Evolutionary conservation across 2,888 invertebrate genomes (phyloP), one percentile per base, ranked within the genome.

Genomic region (Volucella inflata): DNA sequence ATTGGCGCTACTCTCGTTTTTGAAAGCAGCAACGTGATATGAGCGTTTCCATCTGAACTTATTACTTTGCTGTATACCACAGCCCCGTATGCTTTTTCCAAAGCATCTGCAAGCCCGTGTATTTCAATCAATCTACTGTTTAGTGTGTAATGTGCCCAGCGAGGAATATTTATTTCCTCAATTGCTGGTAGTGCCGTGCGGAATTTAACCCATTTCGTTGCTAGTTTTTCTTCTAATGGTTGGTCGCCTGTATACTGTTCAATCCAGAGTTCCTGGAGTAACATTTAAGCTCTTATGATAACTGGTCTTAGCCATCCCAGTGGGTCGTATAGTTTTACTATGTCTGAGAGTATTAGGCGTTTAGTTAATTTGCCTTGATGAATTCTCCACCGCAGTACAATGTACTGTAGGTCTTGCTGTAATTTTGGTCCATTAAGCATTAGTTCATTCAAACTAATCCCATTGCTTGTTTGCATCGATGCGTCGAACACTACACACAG

Each of bases 181-280:
- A 38, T 38, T 55, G 36, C 36, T n/a, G 38, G 2, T 14, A 38
- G 14, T 10, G 12, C 8, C 38, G 12, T 14, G 2, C 36, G 38
- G 14, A 36, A 57, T 16, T 38, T 57, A 1, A 12, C n/a, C 38
- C 55, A 55, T 12, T 21, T 30, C 17, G 21, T 17, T 51, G 51
- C 51, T 51, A 51, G 6, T 9, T 51, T 51, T 11, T 30, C 8
- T 38, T 55, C 55, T n/a, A 55, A 12, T 55, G 38, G 38, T 55
- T 55, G 30, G n/a, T 38, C 55, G 3, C 36, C 12, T n/a, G 36
- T 12, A 36, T 55, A 36, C 36, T 55, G 6, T n/a, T 55, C 36
- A 55, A 55, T 55, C 55, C 57, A 57, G 9, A 57, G n/a, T 57
- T 57, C 57, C 36, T 55, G 55, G 1, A 55, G 36, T 3, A 55